These are phyloP conservation scores for Rynchops niger DNA, from an alignment of 2,113 vertebrate species.

Conservation along the genomic window DNA sequence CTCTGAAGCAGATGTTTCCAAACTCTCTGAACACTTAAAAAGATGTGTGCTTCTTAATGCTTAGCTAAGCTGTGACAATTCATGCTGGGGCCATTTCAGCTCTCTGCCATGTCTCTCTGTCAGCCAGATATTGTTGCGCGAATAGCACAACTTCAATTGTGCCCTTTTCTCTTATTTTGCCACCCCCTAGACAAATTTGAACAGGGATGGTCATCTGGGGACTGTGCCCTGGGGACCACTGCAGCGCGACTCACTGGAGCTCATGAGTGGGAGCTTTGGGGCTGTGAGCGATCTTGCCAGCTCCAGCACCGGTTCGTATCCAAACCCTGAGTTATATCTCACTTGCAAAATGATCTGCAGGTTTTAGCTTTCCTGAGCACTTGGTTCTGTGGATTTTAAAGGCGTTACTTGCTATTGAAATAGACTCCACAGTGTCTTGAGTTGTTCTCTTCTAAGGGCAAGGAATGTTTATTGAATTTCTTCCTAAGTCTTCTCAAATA, in stretches of 20 bases:
- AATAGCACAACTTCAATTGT: neutral
- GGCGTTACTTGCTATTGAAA: neutral
- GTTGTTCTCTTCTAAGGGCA: neutral
- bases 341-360: neutral
- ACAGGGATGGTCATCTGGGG: neutral
- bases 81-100: neutral
- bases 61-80: accelerated
- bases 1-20: neutral
- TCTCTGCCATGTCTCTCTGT: too few species aligned
- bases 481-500: neutral
- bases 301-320: neutral
- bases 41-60: neutral
- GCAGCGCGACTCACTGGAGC: accelerated
- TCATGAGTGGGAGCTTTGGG: neutral
- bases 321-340: too few species aligned
- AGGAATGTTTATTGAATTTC: neutral
- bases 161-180: neutral
- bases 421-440: neutral
- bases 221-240: too few species aligned
- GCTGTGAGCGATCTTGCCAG: accelerated
- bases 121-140: neutral
- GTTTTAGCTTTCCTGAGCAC: neutral
- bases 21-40: neutral
- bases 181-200: neutral
- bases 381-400: neutral